phyloP scores from a whole-genome alignment of 2,888 invertebrate species.

The Schizotus pectinicornis region DNA sequence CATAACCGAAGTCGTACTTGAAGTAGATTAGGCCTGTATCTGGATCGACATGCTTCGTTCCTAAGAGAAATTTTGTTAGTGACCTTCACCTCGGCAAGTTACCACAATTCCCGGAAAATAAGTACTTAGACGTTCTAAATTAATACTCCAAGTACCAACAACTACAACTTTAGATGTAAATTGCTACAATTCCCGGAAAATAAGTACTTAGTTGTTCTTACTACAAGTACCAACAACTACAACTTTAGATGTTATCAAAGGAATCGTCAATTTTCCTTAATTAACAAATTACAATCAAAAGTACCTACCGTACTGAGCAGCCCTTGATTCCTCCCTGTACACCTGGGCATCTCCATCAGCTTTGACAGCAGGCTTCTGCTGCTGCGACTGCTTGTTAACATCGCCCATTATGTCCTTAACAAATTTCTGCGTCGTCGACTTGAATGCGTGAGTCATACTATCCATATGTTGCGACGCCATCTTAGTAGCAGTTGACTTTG shows the following conservation, averaged over 20 bases:
- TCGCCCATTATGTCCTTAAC: conserved; percentile 70
- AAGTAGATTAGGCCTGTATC: conserved; percentile 80
- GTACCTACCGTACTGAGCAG: conserved; percentile 73
- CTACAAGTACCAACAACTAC: no score
- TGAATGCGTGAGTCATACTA: conserved; percentile 71
- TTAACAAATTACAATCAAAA: neutral
- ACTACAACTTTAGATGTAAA: no score
- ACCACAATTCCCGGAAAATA: no score
- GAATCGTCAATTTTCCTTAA: neutral
- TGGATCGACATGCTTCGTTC: conserved; percentile 78
- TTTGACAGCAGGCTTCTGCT: conserved; percentile 59
- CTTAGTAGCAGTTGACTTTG: conserved; percentile 58
- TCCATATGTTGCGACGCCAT: conserved; percentile 69
- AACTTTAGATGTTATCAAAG: no score
- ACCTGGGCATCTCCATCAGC: conserved; percentile 68
- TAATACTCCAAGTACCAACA: no score
- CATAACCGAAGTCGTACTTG: conserved; percentile 83
- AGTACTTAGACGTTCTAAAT: no score
- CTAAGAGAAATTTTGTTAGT: conserved; percentile 52
- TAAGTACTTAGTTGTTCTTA: no score
- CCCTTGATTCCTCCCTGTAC: conserved; percentile 73
- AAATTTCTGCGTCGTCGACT: conserved; percentile 72
- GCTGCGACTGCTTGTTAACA: conserved; percentile 56
- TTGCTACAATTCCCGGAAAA: no score
- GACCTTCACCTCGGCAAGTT: neutral